Percentiles rank a stretch among this genome's conserved stretches.
phyloP scores from a whole-genome alignment of 2,113 vertebrate genomes.

The Cyphomyrus discorhynchus region DNA sequence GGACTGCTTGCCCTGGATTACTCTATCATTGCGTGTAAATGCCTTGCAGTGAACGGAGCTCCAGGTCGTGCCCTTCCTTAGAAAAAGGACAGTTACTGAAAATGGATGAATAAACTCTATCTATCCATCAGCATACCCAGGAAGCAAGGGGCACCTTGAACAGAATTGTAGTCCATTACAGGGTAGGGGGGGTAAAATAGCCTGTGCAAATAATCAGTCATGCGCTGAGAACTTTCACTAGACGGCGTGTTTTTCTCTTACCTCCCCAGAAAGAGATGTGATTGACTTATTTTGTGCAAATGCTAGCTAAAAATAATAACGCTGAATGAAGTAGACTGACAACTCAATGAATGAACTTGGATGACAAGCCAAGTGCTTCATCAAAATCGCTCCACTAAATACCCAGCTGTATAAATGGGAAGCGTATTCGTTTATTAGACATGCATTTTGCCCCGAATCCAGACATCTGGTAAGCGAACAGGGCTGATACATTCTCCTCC shows the following conservation, averaged over 20 bases:
- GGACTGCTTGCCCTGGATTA: neutral
- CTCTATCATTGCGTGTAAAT: neutral
- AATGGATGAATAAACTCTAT: neutral
- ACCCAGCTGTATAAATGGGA: neutral
- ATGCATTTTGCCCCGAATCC: neutral
- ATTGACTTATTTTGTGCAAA: neutral
- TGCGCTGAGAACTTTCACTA: neutral
- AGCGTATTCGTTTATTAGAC: neutral
- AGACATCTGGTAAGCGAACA: neutral
- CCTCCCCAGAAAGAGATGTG: neutral
- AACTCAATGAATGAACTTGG: neutral
- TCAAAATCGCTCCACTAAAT: neutral
- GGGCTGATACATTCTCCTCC: neutral
- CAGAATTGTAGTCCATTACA: neutral
- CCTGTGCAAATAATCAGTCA: neutral
- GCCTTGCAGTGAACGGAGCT: neutral
- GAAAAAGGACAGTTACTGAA: neutral
- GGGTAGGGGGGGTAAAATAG: neutral
- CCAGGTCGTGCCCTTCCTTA: neutral
- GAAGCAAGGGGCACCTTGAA: constrained; percentile 2
- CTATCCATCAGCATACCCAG: neutral
- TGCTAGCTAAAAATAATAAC: neutral
- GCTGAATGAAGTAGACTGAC: neutral
- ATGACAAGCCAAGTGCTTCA: neutral
- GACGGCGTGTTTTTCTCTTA: neutral